Evolutionary conservation across 1,140 invertebrate species (phyloP).

Genomic region (Arctopsyche grandis): DNA sequence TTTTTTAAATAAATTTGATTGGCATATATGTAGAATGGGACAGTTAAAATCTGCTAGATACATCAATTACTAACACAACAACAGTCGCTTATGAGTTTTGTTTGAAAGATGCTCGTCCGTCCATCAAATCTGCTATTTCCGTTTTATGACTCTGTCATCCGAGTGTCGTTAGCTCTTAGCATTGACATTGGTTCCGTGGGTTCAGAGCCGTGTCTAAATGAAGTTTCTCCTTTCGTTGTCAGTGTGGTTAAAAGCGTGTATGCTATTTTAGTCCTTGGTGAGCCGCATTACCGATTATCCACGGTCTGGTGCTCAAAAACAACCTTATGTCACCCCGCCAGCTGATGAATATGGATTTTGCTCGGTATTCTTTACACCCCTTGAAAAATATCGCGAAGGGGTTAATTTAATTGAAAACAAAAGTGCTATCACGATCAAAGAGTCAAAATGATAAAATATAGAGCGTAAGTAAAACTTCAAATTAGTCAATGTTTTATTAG

Average conservation of each 20-base stretch:
- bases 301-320: slow-evolving; percentile 47
- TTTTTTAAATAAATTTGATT: no score
- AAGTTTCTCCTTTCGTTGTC: slow-evolving; percentile 3
- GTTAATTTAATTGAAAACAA: background rate
- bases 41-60: no score
- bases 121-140: background rate
- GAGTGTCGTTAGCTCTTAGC: background rate
- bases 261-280: slow-evolving; percentile 32
- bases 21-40: no score
- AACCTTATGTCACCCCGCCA: slow-evolving; percentile 16
- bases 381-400: background rate
- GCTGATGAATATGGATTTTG: slow-evolving; percentile 50
- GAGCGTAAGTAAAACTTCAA: no score
- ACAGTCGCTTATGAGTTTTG: no score
- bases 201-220: slow-evolving; percentile 2
- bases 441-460: no score
- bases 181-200: slow-evolving; percentile 33
- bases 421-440: no score
- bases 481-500: no score
- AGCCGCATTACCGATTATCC: slow-evolving; percentile 49
- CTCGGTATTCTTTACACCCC: background rate
- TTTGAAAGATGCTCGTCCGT: no score
- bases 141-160: background rate
- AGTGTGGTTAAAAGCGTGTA: background rate
- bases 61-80: no score